These are phyloP conservation scores for Planococcus citri DNA, from an alignment of 1,140 invertebrate species.

Conservation along the genomic window DNA sequence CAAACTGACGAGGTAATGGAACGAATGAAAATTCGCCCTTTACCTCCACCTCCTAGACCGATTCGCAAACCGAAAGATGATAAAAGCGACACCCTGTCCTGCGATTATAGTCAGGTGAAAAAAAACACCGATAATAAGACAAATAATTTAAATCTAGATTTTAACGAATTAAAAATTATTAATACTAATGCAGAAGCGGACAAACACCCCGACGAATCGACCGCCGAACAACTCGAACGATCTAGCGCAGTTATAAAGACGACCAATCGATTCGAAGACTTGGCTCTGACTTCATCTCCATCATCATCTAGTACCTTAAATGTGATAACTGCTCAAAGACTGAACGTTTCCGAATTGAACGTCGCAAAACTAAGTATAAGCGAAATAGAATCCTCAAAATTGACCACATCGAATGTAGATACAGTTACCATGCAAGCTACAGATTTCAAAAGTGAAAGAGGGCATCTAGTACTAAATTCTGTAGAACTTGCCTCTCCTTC, in stretches of 20 bases:
- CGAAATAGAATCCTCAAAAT: background rate
- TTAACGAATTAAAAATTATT: background rate
- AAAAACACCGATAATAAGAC: background rate
- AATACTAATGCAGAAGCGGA: background rate
- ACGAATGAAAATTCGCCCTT: background rate
- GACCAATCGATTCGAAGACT: background rate
- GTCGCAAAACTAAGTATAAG: background rate
- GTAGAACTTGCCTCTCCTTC: background rate
- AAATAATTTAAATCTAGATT: background rate
- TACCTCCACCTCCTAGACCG: background rate
- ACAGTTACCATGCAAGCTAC: background rate
- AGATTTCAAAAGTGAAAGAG: background rate
- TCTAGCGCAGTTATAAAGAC: too few species aligned
- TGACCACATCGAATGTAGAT: background rate
- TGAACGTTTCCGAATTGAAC: conserved; percentile 4
- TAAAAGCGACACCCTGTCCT: background rate
- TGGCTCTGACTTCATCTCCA: background rate
- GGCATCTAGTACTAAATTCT: background rate
- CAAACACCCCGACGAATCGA: background rate
- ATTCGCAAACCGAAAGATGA: background rate
- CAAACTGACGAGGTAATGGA: conserved; percentile 9
- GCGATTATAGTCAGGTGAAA: background rate
- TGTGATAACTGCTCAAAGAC: background rate
- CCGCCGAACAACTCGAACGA: background rate
- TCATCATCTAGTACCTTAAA: background rate